Percentiles rank a stretch among this genome's conserved stretches.
phyloP scores from a whole-genome alignment of 2,888 invertebrate species.

The Apantesis nais region DNA sequence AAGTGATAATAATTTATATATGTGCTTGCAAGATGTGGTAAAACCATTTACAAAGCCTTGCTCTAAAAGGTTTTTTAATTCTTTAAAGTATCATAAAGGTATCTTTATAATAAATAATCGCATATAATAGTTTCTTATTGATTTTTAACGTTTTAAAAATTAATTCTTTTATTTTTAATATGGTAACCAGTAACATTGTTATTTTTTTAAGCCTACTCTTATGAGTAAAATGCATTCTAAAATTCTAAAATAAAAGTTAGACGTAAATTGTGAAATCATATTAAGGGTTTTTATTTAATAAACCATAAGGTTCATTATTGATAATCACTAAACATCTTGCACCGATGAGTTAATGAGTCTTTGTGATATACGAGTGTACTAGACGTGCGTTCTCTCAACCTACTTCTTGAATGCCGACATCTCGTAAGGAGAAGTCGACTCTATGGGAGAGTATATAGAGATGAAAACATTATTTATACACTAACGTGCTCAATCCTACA shows the following conservation, averaged over 20 bases:
- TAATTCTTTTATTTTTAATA: not conserved
- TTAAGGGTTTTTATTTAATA: conserved; percentile 31
- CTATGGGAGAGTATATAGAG: conserved; percentile 67
- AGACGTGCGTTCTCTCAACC: conserved; percentile 83
- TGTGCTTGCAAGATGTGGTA: not conserved
- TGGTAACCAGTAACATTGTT: not conserved
- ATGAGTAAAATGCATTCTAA: not conserved
- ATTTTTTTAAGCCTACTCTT: not conserved
- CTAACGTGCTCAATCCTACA: conserved; percentile 78
- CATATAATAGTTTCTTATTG: not conserved
- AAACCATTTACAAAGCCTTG: not conserved
- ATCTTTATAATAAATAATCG: not conserved
- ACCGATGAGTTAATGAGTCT: conserved; percentile 77
- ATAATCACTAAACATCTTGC: conserved; percentile 53
- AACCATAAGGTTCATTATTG: conserved; percentile 51
- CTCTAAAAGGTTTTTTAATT: not conserved
- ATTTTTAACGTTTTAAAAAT: not conserved
- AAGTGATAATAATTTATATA: not conserved
- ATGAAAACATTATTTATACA: conserved; percentile 69
- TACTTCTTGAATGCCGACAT: conserved; percentile 79
- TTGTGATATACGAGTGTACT: conserved; percentile 80
- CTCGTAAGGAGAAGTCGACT: conserved; percentile 68
- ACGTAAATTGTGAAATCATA: conserved; percentile 23
- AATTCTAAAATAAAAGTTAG: conserved; percentile 22
- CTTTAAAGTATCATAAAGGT: not conserved